Conservation (phyloP, 1,140 invertebrate species). For the Heliconius congener region DNA sequence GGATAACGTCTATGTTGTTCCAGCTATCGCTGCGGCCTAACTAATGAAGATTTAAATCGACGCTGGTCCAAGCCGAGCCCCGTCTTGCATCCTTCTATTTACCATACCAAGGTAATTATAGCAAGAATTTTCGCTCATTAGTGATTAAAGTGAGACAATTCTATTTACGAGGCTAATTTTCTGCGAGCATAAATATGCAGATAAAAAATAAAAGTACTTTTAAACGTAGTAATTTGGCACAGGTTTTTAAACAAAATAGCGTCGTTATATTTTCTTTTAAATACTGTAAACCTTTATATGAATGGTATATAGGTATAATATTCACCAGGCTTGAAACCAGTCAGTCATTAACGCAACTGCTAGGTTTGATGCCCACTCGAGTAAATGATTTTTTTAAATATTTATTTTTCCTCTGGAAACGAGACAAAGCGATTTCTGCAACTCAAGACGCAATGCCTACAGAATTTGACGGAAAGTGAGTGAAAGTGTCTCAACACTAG, state of each 20-base stretch:
- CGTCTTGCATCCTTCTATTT: slow-evolving; percentile 90
- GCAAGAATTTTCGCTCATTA: slow-evolving; percentile 43
- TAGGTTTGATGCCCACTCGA: no score
- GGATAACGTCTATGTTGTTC: slow-evolving; percentile 69
- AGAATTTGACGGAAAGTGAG: no score
- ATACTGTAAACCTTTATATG: background rate
- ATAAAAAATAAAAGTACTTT: slow-evolving; percentile 28
- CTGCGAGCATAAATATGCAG: slow-evolving; percentile 29
- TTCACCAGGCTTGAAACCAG: background rate
- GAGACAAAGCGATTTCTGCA: no score
- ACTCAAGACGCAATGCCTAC: no score
- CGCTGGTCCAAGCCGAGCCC: slow-evolving; percentile 89
- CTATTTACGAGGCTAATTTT: slow-evolving; percentile 43
- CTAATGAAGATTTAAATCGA: slow-evolving; percentile 91
- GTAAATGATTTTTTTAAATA: no score
- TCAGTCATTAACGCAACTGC: no score
- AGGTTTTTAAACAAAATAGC: background rate
- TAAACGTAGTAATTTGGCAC: background rate
- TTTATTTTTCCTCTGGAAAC: no score
- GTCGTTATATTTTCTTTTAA: background rate
- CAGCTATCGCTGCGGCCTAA: slow-evolving; percentile 90
- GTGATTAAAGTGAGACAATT: slow-evolving; percentile 42
- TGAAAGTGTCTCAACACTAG: no score
- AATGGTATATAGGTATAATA: background rate
- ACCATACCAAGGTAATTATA: slow-evolving; percentile 87